A percentile compares a stretch with the other conserved stretches of the same genome.
These are phyloP conservation scores for Greenwoodochromis staneri DNA, from an alignment of 2,113 vertebrate species.

Conservation along the genomic window DNA sequence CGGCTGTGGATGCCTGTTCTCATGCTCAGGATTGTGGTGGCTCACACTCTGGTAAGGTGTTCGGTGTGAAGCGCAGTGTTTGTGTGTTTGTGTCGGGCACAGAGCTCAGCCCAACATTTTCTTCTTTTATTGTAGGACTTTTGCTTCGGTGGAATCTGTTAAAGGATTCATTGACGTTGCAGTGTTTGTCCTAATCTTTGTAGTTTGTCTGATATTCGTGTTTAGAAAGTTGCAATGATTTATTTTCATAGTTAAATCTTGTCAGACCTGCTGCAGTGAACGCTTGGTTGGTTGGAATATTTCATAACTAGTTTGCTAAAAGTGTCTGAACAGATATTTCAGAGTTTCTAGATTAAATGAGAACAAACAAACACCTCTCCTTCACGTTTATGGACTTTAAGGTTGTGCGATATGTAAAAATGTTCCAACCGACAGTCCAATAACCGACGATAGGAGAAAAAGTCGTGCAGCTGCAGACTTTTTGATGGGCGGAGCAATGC, in stretches of 20 bases:
- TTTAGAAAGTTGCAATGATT: neutral
- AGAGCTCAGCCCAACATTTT: neutral
- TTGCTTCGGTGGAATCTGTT: neutral
- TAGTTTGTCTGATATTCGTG: neutral
- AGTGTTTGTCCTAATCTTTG: neutral
- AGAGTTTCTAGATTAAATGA: neutral
- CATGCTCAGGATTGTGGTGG: constrained; percentile 92
- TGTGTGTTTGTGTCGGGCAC: neutral
- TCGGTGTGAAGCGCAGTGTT: neutral
- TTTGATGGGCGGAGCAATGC: neutral
- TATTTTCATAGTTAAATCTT: neutral
- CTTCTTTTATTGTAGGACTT: neutral
- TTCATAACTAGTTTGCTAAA: neutral
- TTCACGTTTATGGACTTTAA: neutral
- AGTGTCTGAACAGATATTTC: neutral
- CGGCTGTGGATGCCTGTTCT: constrained; percentile 91
- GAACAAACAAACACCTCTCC: neutral
- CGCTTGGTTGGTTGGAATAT: neutral
- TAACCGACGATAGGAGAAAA: neutral
- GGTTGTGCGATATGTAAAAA: neutral
- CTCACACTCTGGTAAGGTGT: constrained; percentile 80
- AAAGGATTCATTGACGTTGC: neutral
- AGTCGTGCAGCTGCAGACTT: neutral
- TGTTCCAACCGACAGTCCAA: neutral
- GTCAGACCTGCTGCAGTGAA: neutral